Base-by-base conservation (phyloP, 1,140 invertebrate species). In the Temnothorax nylanderi region DNA sequence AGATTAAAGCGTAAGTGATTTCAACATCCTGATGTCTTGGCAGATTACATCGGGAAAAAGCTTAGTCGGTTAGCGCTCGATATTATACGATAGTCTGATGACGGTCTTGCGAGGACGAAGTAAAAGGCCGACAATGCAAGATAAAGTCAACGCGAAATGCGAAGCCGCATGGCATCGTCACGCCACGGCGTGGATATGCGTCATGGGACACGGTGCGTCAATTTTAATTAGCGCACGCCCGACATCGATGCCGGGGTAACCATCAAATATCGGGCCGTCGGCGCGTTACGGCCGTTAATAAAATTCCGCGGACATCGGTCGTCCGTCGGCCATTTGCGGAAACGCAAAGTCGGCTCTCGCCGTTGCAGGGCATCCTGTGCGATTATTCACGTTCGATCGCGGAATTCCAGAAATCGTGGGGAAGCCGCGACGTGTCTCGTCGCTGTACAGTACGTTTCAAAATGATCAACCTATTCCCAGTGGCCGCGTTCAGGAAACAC, bases 191-290 rank as follows among this genome's bases (percentile, higher is more conserved):
- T 18, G 77, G 72, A 85, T 89, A 87, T 64, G 69, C 88, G 89
- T 91, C 86, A 89, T 67, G 78, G 90, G 90, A 91, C 88, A 88
- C 54, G 67, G 75, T 82, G 78, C 64, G 90, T 91, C 90, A 91
- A 78, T 91, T 90, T 91, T 91, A 91, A 91, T 91, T 89, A 91
- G 78, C 64, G 54, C 47, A 6, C 71, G 54, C 60, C 41, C 64
- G 75, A 69, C 88, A 87, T 85, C 88, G 89, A 87, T 85, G 88
- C 88, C 81, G 74, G 34, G 87, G 64, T 82, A 82, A 71, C 88
- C 88, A 77, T 90, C 88, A 82, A 89, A 90, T 87, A 82, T 49
- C 51, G 82, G 54, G 21, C 87, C 56, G 64, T 34, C 21, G 84
- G 54, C 76, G 74, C 87, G 89, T 80, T 85, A 58, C 78, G 87